Percentiles rank a stretch among this genome's conserved stretches.
Conservation (phyloP, 2,888 invertebrate genomes). For the Coenonympha glycerion region DNA sequence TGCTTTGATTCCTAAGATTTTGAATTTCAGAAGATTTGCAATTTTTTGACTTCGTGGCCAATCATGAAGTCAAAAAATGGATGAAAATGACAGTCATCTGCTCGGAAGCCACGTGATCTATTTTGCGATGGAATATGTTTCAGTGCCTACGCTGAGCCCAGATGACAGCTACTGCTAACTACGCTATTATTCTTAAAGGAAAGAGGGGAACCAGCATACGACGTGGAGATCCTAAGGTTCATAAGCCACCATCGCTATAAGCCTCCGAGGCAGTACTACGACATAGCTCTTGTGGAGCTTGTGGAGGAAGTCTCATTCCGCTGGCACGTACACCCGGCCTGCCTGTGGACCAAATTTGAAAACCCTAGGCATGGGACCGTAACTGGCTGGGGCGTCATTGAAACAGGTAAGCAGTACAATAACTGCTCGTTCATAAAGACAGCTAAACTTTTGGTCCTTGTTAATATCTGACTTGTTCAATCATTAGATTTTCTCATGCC, state of each 20-base stretch:
- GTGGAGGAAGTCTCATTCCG: slow-evolving; percentile 23
- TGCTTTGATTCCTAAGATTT: too few species aligned
- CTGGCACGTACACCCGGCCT: slow-evolving; percentile 32
- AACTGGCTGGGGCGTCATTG: slow-evolving; percentile 38
- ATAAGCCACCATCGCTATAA: slow-evolving; percentile 31
- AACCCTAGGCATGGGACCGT: slow-evolving; percentile 20
- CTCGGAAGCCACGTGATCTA: too few species aligned
- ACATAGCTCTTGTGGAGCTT: slow-evolving; percentile 35
- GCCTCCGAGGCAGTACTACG: slow-evolving; percentile 33
- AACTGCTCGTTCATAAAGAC: not conserved
- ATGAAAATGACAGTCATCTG: too few species aligned
- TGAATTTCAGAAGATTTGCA: too few species aligned
- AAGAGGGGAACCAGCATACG: slow-evolving; percentile 11
- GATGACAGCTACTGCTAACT: too few species aligned
- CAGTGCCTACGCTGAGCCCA: too few species aligned
- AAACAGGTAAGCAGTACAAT: slow-evolving; percentile 27
- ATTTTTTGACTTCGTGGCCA: too few species aligned
- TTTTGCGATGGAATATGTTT: too few species aligned
- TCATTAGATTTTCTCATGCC: too few species aligned
- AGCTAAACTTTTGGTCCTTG: too few species aligned
- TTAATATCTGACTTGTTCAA: too few species aligned
- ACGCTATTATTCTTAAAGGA: slow-evolving; percentile 1
- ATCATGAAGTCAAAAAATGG: too few species aligned
- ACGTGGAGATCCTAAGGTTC: slow-evolving; percentile 28
- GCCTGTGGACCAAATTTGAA: slow-evolving; percentile 29